A percentile compares a stretch with the other conserved stretches of the same genome.
Evolutionary conservation across 2,888 invertebrate genomes (phyloP).

Genomic region (Glomeris marginata): DNA sequence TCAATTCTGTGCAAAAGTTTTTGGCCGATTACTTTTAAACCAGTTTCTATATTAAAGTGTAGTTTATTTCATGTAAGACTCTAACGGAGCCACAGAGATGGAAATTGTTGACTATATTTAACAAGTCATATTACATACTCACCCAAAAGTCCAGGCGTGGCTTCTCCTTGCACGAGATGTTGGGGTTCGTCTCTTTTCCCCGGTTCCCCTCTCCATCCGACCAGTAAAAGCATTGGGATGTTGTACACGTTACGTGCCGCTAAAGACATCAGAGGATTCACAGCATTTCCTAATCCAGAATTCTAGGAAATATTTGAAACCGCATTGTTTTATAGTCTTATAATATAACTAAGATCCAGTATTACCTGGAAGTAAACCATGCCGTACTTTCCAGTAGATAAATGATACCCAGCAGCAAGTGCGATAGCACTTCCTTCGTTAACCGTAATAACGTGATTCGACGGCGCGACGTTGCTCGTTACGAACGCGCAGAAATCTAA

Average conservation of each 20-base stretch:
- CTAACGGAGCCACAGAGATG: too few species aligned
- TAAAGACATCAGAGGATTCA: constrained; percentile 34
- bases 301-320: constrained; percentile 21
- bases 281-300: constrained; percentile 33
- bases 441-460: constrained; percentile 30
- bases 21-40: background rate
- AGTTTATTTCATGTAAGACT: too few species aligned
- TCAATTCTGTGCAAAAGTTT: background rate
- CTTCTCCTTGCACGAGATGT: constrained; percentile 32
- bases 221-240: constrained; percentile 32
- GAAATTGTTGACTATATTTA: too few species aligned
- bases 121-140: too few species aligned
- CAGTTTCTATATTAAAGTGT: too few species aligned
- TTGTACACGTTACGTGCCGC: constrained; percentile 32
- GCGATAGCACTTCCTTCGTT: constrained; percentile 33
- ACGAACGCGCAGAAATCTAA: constrained; percentile 35
- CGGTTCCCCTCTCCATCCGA: constrained; percentile 35
- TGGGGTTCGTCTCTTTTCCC: constrained; percentile 35
- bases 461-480: constrained; percentile 25
- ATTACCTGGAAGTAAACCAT: constrained; percentile 32
- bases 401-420: constrained; percentile 32
- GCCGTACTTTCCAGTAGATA: constrained; percentile 31
- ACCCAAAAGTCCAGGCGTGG: constrained; percentile 32
- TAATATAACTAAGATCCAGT: too few species aligned
- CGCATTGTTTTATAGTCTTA: constrained; percentile 2